Evolutionary conservation across 2,797 vertebrate genomes (phyloP), one percentile per base, ranked within the genome.

Genomic region (Sebastes vulpes): DNA sequence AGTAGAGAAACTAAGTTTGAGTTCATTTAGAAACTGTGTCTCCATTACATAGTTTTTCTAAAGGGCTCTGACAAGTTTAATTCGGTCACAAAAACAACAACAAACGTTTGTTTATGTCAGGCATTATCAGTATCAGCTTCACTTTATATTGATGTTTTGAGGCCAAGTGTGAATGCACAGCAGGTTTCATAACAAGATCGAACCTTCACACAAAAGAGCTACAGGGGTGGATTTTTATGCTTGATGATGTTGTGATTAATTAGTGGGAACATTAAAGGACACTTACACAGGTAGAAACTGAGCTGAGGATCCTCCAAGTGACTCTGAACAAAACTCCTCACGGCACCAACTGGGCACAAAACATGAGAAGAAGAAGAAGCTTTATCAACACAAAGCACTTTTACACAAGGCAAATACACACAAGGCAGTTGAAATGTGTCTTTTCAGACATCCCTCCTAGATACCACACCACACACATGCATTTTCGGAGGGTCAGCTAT

Each of bases 281-380:
- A 97, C 98, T 97, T 92, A 99, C 98, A 99, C 61, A 99, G 86
- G 91, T 98, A 97, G 90, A 99, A 99, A 1, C 91, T 85, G 60
- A 98, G 91, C 42, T 95, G 85, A 0, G 97, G 95, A 71, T 98
- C 95, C n/a, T 96, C 96, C 85, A 99, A 93, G 80, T 98, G 97
- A 85, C 88, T 96, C 88, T 86, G 95, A 70, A 99, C 97, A 61
- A 99, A 99, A 72, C 96, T 88, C 89, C 54, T 97, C 92, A 99
- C 78, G 57, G 90, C 75, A 29, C 95, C 96, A 77, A 99, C 99
- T 99, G 94, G 50, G 64, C 78, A 88, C 50, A 90, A 57, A 28
- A 61, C 16, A 48, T 46, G 6, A 46, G 14, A 42, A 42, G 38
- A 42, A 42, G 14, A 46, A 18, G 38, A 46, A 46, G 14, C 38